Evolutionary conservation across 1,140 invertebrate species (phyloP).

Genomic region (Idris sp.): DNA sequence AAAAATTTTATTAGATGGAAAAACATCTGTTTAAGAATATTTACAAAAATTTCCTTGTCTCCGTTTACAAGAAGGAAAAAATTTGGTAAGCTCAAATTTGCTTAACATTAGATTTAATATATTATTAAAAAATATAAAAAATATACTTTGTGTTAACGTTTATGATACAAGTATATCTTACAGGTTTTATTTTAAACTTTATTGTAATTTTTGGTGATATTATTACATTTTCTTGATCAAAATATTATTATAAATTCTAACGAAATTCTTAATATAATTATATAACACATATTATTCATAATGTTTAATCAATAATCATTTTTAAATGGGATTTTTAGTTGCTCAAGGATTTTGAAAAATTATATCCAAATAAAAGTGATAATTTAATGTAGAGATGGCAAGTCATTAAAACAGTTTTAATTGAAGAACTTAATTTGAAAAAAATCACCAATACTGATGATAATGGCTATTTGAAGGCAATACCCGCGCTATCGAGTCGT

Average conservation of each 20-base stretch:
- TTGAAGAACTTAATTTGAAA: slow-evolving; percentile 8
- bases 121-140: too few relatives aligned
- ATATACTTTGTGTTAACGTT: too few relatives aligned
- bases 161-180: too few relatives aligned
- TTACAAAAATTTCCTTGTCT: slow-evolving; percentile 7
- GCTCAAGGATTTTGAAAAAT: slow-evolving; percentile 6
- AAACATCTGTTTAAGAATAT: slow-evolving; percentile 7
- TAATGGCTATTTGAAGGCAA: slow-evolving; percentile 4
- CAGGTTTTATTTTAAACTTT: too few relatives aligned
- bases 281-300: too few relatives aligned
- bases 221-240: too few relatives aligned
- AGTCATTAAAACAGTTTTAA: not conserved
- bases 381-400: slow-evolving; percentile 1
- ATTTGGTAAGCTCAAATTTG: slow-evolving; percentile 5
- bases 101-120: too few relatives aligned
- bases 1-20: slow-evolving; percentile 4
- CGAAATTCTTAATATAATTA: too few relatives aligned
- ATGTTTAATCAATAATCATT: too few relatives aligned
- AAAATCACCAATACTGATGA: slow-evolving; percentile 2
- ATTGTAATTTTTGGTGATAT: too few relatives aligned
- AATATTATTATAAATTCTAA: too few relatives aligned
- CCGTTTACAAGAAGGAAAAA: slow-evolving; percentile 1
- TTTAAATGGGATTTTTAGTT: too few relatives aligned
- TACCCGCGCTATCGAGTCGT: not conserved
- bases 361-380: slow-evolving; percentile 1